Evolutionary conservation across 2,888 invertebrate genomes (phyloP).

Genomic region (Ennomos fuscantarius): DNA sequence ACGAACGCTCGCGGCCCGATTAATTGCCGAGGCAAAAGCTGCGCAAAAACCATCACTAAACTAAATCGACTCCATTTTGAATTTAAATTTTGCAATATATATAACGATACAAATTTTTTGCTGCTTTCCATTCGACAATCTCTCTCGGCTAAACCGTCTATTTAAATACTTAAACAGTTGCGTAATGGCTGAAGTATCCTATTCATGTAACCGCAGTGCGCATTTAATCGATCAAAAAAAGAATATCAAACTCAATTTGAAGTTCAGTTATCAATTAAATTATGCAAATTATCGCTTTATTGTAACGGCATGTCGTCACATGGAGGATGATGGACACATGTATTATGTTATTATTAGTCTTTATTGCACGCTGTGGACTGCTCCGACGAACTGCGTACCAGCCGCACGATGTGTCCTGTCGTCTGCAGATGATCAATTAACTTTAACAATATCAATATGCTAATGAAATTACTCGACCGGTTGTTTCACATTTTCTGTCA

Average conservation of each 20-base stretch:
- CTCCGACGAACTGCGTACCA: constrained; percentile 35
- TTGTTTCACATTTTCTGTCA: constrained; percentile 26
- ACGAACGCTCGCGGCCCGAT: constrained; percentile 52
- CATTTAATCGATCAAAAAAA: constrained; percentile 49
- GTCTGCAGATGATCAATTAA: constrained; percentile 50
- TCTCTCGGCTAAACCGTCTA: constrained; percentile 19
- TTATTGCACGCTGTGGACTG: constrained; percentile 41
- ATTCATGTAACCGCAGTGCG: constrained; percentile 18
- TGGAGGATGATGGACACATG: constrained; percentile 44
- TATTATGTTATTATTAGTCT: constrained; percentile 48
- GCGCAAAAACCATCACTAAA: constrained; percentile 44
- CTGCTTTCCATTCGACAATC: constrained; percentile 25
- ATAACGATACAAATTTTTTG: constrained; percentile 25
- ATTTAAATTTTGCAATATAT: constrained; percentile 28
- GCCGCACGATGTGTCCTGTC: constrained; percentile 42
- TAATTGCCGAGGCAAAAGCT: constrained; percentile 38
- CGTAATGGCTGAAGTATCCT: constrained; percentile 17
- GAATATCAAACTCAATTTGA: constrained; percentile 44
- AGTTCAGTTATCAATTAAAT: constrained; percentile 45
- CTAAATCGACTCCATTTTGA: constrained; percentile 47
- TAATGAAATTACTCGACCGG: constrained; percentile 53
- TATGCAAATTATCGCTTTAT: constrained; percentile 38
- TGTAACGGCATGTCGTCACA: constrained; percentile 40
- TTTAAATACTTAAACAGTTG: constrained; percentile 23
- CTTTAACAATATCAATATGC: constrained; percentile 55